These are phyloP conservation scores for Gandaritis pyraliata DNA, from an alignment of 2,888 invertebrate genomes.

Conservation along the genomic window DNA sequence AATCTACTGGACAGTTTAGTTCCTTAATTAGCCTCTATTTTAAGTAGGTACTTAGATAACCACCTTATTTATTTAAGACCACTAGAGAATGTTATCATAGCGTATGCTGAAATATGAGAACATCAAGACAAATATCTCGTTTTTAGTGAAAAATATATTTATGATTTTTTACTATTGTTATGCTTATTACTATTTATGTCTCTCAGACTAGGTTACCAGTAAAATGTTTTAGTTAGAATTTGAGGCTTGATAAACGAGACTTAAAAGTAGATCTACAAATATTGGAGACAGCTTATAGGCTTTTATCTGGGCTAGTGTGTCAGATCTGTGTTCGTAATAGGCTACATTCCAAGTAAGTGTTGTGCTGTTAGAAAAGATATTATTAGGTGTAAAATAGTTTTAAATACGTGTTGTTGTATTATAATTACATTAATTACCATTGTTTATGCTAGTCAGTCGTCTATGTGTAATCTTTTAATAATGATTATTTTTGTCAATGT, in stretches of 20 bases:
- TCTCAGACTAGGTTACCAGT: not conserved
- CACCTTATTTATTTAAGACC: too few relatives aligned
- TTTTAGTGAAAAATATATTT: too few relatives aligned
- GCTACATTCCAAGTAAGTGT: conserved; percentile 37
- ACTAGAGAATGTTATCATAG: too few relatives aligned
- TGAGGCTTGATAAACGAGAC: conserved; percentile 21
- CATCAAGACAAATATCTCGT: too few relatives aligned
- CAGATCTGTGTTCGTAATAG: conserved; percentile 38
- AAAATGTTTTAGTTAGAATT: not conserved
- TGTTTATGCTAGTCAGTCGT: conserved; percentile 38
- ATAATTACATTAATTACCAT: conserved; percentile 33
- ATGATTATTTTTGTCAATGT: conserved; percentile 34
- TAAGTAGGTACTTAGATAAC: not conserved
- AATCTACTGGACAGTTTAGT: conserved; percentile 22
- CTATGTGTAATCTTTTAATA: conserved; percentile 29
- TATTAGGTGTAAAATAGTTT: conserved; percentile 24
- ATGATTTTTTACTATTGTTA: too few relatives aligned
- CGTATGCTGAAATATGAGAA: too few relatives aligned
- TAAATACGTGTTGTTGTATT: conserved; percentile 28
- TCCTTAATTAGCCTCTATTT: conserved; percentile 2
- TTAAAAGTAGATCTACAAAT: conserved; percentile 22
- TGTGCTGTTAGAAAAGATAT: conserved; percentile 36
- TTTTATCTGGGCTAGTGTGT: conserved; percentile 23
- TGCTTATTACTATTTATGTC: too few relatives aligned
- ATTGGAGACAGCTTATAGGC: conserved; percentile 19